Percentiles rank a stretch among this genome's conserved stretches.
Evolutionary conservation across 2,888 invertebrate species (phyloP).

Genomic region (Eilema griseolum): DNA sequence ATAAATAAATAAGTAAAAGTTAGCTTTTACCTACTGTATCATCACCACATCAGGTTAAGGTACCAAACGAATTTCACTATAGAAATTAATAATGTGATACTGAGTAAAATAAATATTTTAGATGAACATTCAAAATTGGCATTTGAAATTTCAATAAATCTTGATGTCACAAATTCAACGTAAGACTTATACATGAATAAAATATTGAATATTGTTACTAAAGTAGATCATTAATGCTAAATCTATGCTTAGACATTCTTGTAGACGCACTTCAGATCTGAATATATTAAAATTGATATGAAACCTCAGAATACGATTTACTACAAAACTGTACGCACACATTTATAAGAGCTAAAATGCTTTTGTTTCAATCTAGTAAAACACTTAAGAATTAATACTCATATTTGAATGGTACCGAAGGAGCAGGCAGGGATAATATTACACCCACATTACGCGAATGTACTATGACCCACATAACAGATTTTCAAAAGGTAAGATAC

Average conservation of each 20-base stretch:
- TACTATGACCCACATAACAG: too few species aligned
- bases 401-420: too few species aligned
- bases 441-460: neutral
- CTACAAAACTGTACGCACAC: neutral
- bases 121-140: conserved; percentile 3
- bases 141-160: conserved; percentile 5
- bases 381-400: too few species aligned
- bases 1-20: conserved; percentile 2
- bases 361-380: too few species aligned
- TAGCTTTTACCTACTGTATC: neutral
- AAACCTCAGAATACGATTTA: conserved; percentile 7
- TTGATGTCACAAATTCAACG: conserved; percentile 6
- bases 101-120: conserved; percentile 4
- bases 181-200: conserved; percentile 28
- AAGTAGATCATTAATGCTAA: conserved; percentile 17
- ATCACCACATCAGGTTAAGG: neutral
- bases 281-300: conserved; percentile 6
- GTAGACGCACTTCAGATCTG: conserved; percentile 7
- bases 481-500: too few species aligned
- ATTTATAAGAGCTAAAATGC: too few species aligned
- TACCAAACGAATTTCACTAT: neutral
- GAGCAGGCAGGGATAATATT: neutral
- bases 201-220: conserved; percentile 22
- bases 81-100: neutral
- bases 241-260: conserved; percentile 16